These are phyloP conservation scores for Ptychadena robeensis DNA, from an alignment of 2,797 vertebrate genomes.

Conservation along the genomic window DNA sequence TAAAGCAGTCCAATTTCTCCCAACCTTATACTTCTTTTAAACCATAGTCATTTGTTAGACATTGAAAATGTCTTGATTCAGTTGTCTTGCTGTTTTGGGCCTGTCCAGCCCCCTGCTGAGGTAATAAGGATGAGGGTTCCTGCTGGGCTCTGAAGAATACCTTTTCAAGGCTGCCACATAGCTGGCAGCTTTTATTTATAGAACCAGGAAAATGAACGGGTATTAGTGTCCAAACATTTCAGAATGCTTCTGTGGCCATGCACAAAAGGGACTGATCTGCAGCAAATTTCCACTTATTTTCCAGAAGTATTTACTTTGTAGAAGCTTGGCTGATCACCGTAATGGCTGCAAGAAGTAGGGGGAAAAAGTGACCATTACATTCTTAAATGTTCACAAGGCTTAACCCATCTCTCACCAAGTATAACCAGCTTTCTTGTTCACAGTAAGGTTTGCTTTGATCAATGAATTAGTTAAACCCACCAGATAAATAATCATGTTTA, in stretches of 20 bases:
- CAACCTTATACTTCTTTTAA: constrained; percentile 84
- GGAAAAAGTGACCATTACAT: constrained; percentile 76
- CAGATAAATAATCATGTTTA: background rate
- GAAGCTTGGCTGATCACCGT: constrained; percentile 80
- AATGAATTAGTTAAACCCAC: constrained; percentile 32
- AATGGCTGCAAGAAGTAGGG: constrained; percentile 74
- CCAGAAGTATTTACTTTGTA: constrained; percentile 92
- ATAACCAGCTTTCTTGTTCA: background rate
- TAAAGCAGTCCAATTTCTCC: constrained; percentile 79
- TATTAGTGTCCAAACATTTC: constrained; percentile 99
- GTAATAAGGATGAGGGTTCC: constrained; percentile 99
- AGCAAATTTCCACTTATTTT: constrained; percentile 99
- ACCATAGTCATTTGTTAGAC: constrained; percentile 98
- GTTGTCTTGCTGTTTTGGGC: constrained; percentile 98
- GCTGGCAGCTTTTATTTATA: constrained; percentile 99
- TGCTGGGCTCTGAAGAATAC: constrained; percentile 99
- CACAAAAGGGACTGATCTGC: constrained; percentile 99
- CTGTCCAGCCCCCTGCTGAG: constrained; percentile 93
- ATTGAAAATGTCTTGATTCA: constrained; percentile 99
- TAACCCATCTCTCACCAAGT: constrained; percentile 69
- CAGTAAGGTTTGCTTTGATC: background rate
- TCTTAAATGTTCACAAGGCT: constrained; percentile 71
- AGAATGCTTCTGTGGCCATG: constrained; percentile 98
- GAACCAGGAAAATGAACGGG: constrained; percentile 99
- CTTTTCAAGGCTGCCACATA: constrained; percentile 98